Percentiles rank a stretch among this genome's conserved stretches.
phyloP scores from a whole-genome alignment of 1,140 invertebrate species.

The Panagrolaimus sp. region DNA sequence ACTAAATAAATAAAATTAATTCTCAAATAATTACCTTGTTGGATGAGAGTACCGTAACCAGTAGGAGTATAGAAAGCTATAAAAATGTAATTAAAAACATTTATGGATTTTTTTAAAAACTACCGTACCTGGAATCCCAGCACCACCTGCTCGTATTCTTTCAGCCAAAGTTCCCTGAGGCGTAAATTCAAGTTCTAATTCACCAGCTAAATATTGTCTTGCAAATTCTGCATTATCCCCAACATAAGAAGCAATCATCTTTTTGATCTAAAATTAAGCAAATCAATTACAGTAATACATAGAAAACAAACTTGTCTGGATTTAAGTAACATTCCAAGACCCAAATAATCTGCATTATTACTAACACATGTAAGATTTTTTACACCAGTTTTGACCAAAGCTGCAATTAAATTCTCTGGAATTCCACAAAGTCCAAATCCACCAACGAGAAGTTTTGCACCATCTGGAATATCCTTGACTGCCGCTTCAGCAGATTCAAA shows the following conservation, averaged over 20 bases:
- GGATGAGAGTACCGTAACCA: constrained; percentile 84
- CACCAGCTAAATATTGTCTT: constrained; percentile 80
- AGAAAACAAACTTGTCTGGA: constrained; percentile 67
- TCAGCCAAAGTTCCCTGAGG: constrained; percentile 95
- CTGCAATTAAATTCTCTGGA: constrained; percentile 90
- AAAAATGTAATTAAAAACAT: background rate
- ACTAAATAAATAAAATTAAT: background rate
- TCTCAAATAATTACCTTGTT: too few species aligned
- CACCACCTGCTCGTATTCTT: constrained; percentile 83
- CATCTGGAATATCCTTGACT: constrained; percentile 78
- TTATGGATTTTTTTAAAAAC: constrained; percentile 54
- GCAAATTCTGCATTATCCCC: constrained; percentile 97
- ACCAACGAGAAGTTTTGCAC: constrained; percentile 81
- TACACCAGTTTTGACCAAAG: constrained; percentile 70
- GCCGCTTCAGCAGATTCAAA: constrained; percentile 71
- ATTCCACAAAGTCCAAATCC: constrained; percentile 96
- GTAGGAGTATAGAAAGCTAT: constrained; percentile 97
- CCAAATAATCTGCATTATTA: constrained; percentile 94
- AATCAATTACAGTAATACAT: background rate
- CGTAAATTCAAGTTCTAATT: constrained; percentile 85
- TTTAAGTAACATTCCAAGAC: constrained; percentile 80
- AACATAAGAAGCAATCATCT: constrained; percentile 93
- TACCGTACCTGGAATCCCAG: constrained; percentile 97
- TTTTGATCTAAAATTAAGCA: constrained; percentile 66
- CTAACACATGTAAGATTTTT: constrained; percentile 85